Evolutionary conservation across 2,797 vertebrate genomes (phyloP), one percentile per base, ranked within the genome.

Genomic region (Diglossa cyanea): DNA sequence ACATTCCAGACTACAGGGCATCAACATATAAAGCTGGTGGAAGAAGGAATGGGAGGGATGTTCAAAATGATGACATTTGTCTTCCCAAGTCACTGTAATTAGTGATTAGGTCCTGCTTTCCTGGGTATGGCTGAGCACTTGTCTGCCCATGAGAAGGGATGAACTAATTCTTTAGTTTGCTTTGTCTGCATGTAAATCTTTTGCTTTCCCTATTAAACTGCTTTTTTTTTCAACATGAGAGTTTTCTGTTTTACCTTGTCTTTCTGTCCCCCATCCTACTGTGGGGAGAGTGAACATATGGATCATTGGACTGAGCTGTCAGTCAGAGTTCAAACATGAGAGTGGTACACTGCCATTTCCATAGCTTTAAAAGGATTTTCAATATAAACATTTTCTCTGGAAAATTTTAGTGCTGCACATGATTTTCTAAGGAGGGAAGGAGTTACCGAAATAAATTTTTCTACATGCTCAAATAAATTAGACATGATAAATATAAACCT

Each of bases 201-300:
- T 75, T 88, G 11, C 7, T 79, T 51, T 70, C 7, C 2, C 10
- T 30, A 11, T 57, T 67, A 40, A 83, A 62, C 2, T 14, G 3
- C 1, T 40, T 16, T 76, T 58, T 44, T 33, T 33, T 37, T 72
- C 40, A 80, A 18, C 5, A 20, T 11, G 5, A 0, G 1, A 5
- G 3, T 62, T 80, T 67, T 87, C 18, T 25, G 5, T 18, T 3
- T 62, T 44, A 35, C 14, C 9, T 61, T 75, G 16, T 8, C 8
- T 25, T 47, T 66, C 12, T 75, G 4, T 83, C 5, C 6, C 7
- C 2, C 11, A 20, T 45, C 4, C 23, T 24, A 33, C 13, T 3
- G 10, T 5, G 7, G 3, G 11, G 4, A 13, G 4, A 37, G 6
- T 23, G 7, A 71, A 5, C 0, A 6, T n/a, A 25, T 2, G 2